Percentiles rank a stretch among this genome's conserved stretches.
phyloP scores from a whole-genome alignment of 2,797 vertebrate genomes.

The Nyctibius grandis region DNA sequence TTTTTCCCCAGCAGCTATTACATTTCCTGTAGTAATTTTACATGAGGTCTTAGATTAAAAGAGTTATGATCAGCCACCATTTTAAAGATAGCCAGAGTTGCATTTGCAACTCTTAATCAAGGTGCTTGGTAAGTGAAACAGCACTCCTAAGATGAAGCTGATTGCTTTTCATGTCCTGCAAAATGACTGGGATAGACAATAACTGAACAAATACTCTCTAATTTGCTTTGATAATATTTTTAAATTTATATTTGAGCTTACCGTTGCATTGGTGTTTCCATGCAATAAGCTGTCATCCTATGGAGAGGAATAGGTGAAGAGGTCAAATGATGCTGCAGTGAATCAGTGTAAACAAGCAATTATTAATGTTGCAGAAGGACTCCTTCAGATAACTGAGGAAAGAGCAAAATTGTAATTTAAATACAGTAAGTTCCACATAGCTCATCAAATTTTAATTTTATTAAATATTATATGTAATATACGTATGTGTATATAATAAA shows the following conservation, averaged over 20 bases:
- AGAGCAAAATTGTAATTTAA: not conserved
- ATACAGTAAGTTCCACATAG: not conserved
- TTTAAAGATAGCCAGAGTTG: not conserved
- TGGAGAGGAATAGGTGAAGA: not conserved
- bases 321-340: not conserved
- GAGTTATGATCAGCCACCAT: not conserved
- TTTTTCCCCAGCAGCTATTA: not conserved
- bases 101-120: conserved; percentile 18
- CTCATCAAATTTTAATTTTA: not conserved
- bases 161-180: not conserved
- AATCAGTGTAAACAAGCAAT: not conserved
- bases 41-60: not conserved
- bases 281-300: not conserved
- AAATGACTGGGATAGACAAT: not conserved
- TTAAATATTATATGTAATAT: not conserved
- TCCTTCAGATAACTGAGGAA: not conserved
- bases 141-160: not conserved
- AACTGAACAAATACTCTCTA: not conserved
- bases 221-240: not conserved
- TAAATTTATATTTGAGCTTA: not conserved
- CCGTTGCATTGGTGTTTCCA: not conserved
- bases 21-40: not conserved
- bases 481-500: not conserved
- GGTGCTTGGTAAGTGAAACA: not conserved
- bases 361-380: not conserved